A percentile compares a stretch with the other conserved stretches of the same genome.
phyloP scores from a whole-genome alignment of 2,113 vertebrate genomes.

The Potamarius usumacintae region DNA sequence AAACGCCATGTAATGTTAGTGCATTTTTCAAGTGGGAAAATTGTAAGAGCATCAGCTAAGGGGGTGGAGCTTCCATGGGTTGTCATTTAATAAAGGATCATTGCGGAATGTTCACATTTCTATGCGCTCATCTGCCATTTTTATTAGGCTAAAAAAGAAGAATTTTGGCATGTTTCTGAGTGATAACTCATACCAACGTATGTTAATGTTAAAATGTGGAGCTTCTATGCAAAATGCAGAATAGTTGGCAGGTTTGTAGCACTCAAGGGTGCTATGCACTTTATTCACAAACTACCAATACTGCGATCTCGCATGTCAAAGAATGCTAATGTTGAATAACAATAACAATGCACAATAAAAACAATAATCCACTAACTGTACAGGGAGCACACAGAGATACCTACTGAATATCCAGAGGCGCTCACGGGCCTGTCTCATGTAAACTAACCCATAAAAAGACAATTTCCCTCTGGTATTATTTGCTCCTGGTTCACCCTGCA shows the following conservation, averaged over 20 bases:
- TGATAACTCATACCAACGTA: neutral
- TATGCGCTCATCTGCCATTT: neutral
- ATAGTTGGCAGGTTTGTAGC: neutral
- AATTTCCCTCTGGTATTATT: neutral
- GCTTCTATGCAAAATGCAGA: neutral
- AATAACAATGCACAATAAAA: neutral
- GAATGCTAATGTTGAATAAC: neutral
- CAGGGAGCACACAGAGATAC: neutral
- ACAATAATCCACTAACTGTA: neutral
- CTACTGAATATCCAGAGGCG: neutral
- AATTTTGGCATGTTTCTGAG: neutral
- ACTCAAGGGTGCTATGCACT: neutral
- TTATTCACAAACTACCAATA: neutral
- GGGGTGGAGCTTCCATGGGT: neutral
- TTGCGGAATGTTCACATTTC: neutral
- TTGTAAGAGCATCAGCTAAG: neutral
- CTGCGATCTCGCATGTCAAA: neutral
- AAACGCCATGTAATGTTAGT: neutral
- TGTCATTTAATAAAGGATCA: neutral
- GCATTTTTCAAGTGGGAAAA: neutral
- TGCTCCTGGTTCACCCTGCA: neutral
- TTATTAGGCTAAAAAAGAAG: neutral
- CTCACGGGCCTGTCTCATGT: neutral
- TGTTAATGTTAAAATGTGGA: neutral
- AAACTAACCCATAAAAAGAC: neutral